phyloP scores from a whole-genome alignment of 2,113 vertebrate genomes.

The Antechinus stuartii region DNA sequence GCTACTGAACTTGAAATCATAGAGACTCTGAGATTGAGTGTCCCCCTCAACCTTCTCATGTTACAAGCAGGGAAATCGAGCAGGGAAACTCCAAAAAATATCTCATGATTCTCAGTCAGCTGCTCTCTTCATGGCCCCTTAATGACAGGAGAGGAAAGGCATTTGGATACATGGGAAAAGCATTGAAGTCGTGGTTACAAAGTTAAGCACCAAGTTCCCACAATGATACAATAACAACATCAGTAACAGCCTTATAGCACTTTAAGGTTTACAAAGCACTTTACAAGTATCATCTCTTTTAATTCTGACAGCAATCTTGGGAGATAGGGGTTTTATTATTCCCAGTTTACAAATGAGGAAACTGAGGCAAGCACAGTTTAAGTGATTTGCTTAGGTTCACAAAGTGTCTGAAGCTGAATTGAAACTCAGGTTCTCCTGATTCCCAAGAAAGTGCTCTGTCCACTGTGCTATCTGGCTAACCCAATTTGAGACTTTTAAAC shows the following conservation, averaged over 20 bases:
- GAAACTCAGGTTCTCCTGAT: not conserved
- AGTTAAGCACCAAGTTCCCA: not conserved
- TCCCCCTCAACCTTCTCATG: not conserved
- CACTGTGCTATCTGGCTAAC: not conserved
- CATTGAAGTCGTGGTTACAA: not conserved
- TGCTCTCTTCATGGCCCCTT: not conserved
- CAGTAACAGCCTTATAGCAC: not conserved
- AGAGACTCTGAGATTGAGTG: not conserved
- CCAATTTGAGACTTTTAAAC: not conserved
- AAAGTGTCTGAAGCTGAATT: not conserved
- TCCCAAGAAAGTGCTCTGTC: not conserved
- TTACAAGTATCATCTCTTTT: not conserved
- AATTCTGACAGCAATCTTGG: not conserved
- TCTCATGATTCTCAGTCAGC: not conserved
- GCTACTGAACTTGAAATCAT: not conserved
- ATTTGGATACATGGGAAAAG: not conserved
- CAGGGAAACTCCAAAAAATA: not conserved
- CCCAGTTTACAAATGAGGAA: not conserved
- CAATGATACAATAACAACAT: not conserved
- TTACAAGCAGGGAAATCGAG: not conserved
- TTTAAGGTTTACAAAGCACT: not conserved
- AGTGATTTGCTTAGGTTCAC: not conserved
- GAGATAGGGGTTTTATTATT: not conserved
- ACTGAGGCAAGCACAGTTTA: not conserved
- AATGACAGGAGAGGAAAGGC: not conserved